These are phyloP conservation scores for Mormyrus iriodes DNA, from an alignment of 2,113 vertebrate species.

Conservation along the genomic window DNA sequence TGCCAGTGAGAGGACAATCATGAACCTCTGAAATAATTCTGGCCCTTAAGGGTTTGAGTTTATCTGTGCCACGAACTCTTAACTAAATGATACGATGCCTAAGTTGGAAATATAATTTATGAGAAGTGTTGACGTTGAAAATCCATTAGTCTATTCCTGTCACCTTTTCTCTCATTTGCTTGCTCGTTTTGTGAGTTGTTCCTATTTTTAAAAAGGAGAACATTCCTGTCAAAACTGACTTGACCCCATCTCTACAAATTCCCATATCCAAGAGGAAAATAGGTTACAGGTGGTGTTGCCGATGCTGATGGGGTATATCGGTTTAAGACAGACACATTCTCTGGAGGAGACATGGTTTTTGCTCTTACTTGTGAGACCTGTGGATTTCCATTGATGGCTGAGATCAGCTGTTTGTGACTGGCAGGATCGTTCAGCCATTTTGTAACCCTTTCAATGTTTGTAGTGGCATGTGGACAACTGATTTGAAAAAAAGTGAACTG, in stretches of 20 bases:
- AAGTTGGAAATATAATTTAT: background rate
- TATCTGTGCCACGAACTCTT: background rate
- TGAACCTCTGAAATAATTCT: background rate
- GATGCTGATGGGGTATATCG: background rate
- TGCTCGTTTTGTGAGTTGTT: background rate
- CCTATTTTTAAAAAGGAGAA: background rate
- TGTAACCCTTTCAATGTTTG: background rate
- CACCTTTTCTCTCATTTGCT: background rate
- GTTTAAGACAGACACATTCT: background rate
- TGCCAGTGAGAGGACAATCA: background rate
- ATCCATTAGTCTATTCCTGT: background rate
- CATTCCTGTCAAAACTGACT: background rate
- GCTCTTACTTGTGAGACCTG: background rate
- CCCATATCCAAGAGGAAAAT: background rate
- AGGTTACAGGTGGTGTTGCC: background rate
- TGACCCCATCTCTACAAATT: background rate
- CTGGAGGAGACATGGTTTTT: background rate
- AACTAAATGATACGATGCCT: background rate
- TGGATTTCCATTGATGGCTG: background rate
- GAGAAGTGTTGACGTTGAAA: background rate
- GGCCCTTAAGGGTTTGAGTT: background rate
- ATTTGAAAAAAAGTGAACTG: background rate
- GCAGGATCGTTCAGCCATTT: background rate
- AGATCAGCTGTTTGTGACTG: constrained; percentile 8
- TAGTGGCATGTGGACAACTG: background rate